These are phyloP conservation scores for Sitta europaea DNA, from an alignment of 2,113 vertebrate genomes.

Conservation along the genomic window DNA sequence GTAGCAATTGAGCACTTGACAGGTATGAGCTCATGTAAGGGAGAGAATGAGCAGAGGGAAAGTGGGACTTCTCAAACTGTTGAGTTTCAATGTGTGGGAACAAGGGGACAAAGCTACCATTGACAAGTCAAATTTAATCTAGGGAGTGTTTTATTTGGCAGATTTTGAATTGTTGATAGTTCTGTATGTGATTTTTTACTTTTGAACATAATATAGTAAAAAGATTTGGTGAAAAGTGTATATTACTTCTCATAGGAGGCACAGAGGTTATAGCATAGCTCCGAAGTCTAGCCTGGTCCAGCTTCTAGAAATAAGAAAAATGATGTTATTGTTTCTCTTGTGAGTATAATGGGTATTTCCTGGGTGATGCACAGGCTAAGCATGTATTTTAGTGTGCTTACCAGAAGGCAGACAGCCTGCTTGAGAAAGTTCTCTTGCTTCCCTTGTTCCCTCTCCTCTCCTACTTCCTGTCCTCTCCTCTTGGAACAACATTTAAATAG, in stretches of 20 bases:
- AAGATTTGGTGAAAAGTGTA: not conserved
- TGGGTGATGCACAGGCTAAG: not conserved
- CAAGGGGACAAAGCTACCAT: not conserved
- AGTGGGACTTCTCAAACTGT: not conserved
- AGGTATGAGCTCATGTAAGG: not conserved
- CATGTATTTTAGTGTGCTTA: not conserved
- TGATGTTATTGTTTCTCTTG: not conserved
- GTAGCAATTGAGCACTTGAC: not conserved
- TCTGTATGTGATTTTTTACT: not conserved
- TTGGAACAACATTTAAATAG: not conserved
- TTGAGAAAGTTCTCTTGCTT: not conserved
- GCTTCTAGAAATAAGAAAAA: not conserved
- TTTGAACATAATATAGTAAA: not conserved
- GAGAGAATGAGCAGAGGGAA: not conserved
- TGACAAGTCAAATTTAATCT: not conserved
- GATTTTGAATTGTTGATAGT: not conserved
- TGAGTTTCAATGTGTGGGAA: not conserved
- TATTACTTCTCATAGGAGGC: not conserved
- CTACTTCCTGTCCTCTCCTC: not conserved
- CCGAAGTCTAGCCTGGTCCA: not conserved
- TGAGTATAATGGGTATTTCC: not conserved
- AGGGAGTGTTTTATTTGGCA: not conserved
- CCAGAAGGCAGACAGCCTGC: not conserved
- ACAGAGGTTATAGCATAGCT: not conserved
- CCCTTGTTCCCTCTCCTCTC: not conserved